Conservation (phyloP, 2,888 invertebrate genomes). For the Lycocerus yunnanus region DNA sequence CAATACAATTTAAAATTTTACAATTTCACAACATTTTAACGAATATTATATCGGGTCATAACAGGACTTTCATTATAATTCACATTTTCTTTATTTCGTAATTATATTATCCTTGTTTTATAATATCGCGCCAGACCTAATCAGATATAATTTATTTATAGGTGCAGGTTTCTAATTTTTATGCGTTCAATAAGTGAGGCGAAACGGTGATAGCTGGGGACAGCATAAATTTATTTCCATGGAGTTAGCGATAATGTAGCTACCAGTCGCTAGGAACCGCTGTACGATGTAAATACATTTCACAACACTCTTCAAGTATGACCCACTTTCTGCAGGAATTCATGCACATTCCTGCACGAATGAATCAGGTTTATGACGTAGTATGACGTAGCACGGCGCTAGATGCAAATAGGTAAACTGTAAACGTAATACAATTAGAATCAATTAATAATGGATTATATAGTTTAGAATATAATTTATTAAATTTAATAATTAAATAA, state of each 20-base stretch:
- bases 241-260: background rate
- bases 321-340: constrained; percentile 51
- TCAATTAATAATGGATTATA: background rate
- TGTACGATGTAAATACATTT: background rate
- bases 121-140: too few species aligned
- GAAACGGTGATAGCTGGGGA: background rate
- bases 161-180: background rate
- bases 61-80: too few species aligned
- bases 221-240: background rate
- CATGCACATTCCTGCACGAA: constrained; percentile 56
- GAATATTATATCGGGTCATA: too few species aligned
- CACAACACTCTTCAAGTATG: constrained; percentile 30
- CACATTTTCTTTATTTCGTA: too few species aligned
- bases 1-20: too few species aligned
- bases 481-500: background rate
- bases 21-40: too few species aligned
- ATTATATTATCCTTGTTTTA: too few species aligned
- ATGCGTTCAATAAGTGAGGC: background rate
- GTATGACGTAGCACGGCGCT: constrained; percentile 45
- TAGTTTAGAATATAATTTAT: background rate
- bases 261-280: background rate
- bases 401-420: constrained; percentile 31
- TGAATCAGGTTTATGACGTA: constrained; percentile 55
- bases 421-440: constrained; percentile 15
- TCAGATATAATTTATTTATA: background rate